Evolutionary conservation across 2,113 vertebrate species (phyloP).

Genomic region (Alligator mississippiensis): DNA sequence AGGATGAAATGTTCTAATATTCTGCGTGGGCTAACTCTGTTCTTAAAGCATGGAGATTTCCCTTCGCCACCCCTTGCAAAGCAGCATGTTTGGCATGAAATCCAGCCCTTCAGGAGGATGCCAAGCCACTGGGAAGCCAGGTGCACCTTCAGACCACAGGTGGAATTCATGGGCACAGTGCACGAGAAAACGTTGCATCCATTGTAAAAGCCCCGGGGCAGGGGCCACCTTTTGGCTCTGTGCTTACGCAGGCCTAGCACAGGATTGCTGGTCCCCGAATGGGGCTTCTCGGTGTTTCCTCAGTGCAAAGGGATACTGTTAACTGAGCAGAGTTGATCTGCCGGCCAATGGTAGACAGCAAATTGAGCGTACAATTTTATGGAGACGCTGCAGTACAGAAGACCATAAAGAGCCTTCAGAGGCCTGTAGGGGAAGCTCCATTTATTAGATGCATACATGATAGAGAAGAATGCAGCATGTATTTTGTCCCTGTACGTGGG

Average conservation of each 20-base stretch:
- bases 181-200: neutral
- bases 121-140: conserved; percentile 16
- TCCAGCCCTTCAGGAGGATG: conserved; percentile 25
- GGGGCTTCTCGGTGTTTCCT: neutral
- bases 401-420: neutral
- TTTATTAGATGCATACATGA: conserved; percentile 31
- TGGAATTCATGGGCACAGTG: conserved; percentile 36
- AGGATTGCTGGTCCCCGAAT: neutral
- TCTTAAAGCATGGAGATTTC: neutral
- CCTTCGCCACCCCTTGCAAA: conserved; percentile 25
- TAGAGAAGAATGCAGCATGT: neutral
- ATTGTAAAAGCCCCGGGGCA: neutral
- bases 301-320: neutral
- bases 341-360: neutral
- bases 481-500: neutral
- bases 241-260: neutral
- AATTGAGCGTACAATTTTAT: neutral
- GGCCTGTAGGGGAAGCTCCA: neutral
- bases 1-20: neutral
- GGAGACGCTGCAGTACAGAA: neutral
- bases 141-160: conserved; percentile 40
- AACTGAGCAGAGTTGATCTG: neutral
- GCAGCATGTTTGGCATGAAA: conserved; percentile 19
- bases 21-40: neutral
- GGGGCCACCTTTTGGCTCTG: neutral